Percentiles rank a stretch among this genome's conserved stretches.
phyloP scores from a whole-genome alignment of 2,113 vertebrate genomes.

The Callopanchax toddi region DNA sequence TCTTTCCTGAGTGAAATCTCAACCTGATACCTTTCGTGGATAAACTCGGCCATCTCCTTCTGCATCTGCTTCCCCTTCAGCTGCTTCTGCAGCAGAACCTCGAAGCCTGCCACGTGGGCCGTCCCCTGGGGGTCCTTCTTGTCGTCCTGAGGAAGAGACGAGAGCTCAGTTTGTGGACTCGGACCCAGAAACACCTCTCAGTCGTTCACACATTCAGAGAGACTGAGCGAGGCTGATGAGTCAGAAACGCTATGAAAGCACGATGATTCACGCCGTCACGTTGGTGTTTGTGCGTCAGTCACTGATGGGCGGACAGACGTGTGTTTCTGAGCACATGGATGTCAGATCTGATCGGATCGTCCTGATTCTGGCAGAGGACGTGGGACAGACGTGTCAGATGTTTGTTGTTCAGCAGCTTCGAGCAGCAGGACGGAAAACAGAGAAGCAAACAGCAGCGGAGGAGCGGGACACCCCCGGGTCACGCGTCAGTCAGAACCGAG shows the following conservation, averaged over 20 bases:
- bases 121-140: constrained; percentile 93
- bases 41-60: constrained; percentile 97
- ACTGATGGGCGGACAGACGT: constrained; percentile 14
- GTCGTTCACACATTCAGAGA: constrained; percentile 24
- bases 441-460: not conserved
- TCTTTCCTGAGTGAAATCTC: not conserved
- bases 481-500: no score
- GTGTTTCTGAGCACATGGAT: not conserved
- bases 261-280: constrained; percentile 54
- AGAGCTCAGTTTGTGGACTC: constrained; percentile 10
- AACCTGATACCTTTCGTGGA: constrained; percentile 90
- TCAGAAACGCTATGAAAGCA: constrained; percentile 15
- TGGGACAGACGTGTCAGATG: constrained; percentile 14
- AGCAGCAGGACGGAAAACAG: constrained; percentile 13
- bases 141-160: constrained; percentile 84
- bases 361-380: constrained; percentile 4
- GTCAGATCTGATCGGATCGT: not conserved
- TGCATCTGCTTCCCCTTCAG: constrained; percentile 98
- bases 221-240: constrained; percentile 18
- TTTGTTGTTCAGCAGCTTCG: constrained; percentile 15
- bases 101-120: constrained; percentile 87
- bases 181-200: not conserved
- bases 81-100: constrained; percentile 95
- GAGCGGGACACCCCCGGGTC: constrained; percentile 4
- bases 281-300: constrained; percentile 42